Percentiles rank a stretch among this genome's conserved stretches.
These are phyloP conservation scores for Pelecanus crispus DNA, from an alignment of 2,113 vertebrate species.

Conservation along the genomic window DNA sequence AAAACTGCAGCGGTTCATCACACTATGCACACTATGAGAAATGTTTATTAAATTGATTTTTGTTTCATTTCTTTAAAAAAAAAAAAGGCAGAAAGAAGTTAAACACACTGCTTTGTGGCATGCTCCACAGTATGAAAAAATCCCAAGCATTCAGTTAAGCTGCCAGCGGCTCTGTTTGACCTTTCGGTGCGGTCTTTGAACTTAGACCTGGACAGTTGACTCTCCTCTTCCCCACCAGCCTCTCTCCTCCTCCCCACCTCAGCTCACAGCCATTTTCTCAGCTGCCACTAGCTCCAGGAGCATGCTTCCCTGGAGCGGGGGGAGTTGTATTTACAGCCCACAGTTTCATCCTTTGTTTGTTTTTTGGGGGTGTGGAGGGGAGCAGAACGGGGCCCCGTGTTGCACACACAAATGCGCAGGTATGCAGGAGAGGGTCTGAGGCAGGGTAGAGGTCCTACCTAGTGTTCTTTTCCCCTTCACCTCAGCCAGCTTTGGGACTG, in stretches of 20 bases:
- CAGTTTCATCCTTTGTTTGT: not conserved
- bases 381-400: not conserved
- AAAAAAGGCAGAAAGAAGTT: conserved; percentile 53
- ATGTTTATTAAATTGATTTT: conserved; percentile 60
- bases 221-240: not conserved
- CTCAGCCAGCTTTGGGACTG: not conserved
- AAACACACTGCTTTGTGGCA: conserved; percentile 62
- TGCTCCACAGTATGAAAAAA: conserved; percentile 62
- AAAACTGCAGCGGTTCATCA: conserved; percentile 44
- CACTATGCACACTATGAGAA: conserved; percentile 60
- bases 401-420: not conserved
- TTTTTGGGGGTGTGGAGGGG: not conserved
- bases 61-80: conserved; percentile 28
- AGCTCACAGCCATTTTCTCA: not conserved
- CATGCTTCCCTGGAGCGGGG: not conserved
- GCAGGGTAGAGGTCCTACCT: not conserved
- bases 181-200: not conserved
- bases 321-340: not conserved
- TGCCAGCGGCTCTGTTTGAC: conserved; percentile 57
- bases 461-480: not conserved
- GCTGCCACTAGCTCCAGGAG: not conserved
- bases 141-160: conserved; percentile 60
- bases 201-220: not conserved
- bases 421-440: not conserved
- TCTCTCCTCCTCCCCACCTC: not conserved